phyloP scores from a whole-genome alignment of 1,140 invertebrate species.

The Drosophila lowei region DNA sequence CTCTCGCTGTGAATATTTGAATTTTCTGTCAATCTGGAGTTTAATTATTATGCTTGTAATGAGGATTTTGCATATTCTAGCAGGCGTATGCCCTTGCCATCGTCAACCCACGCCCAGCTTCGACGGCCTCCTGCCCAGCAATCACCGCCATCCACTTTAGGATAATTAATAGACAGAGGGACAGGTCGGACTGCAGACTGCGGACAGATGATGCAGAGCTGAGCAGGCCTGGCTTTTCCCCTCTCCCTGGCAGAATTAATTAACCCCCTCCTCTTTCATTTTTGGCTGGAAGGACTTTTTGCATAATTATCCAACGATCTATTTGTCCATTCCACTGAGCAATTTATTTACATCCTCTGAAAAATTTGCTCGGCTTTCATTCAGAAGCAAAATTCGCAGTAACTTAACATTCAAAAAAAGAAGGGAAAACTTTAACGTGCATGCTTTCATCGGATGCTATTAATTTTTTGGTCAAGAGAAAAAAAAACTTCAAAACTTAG shows the following conservation, averaged over 20 bases:
- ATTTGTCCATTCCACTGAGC: constrained; percentile 53
- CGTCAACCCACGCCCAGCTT: background rate
- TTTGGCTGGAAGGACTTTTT: constrained; percentile 11
- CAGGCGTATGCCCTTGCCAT: constrained; percentile 7
- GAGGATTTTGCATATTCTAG: constrained; percentile 71
- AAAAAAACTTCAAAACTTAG: too few species aligned
- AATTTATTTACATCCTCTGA: constrained; percentile 40
- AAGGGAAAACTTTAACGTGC: too few species aligned
- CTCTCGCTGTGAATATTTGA: constrained; percentile 47
- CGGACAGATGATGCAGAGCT: constrained; percentile 22
- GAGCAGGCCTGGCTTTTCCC: background rate
- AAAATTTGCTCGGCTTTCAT: constrained; percentile 10
- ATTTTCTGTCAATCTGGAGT: constrained; percentile 65
- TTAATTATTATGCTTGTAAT: constrained; percentile 74
- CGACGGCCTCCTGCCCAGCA: background rate
- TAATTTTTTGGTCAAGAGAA: too few species aligned
- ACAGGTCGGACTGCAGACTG: constrained; percentile 1
- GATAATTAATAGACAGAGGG: constrained; percentile 61
- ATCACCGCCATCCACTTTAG: constrained; percentile 46
- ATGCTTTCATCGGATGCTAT: too few species aligned
- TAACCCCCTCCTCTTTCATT: constrained; percentile 45
- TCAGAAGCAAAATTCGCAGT: too few species aligned
- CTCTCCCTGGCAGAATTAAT: constrained; percentile 41
- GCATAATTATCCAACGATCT: constrained; percentile 54
- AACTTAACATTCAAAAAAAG: too few species aligned